A percentile compares a stretch with the other conserved stretches of the same genome.
These are phyloP conservation scores for Lasioglossum zephyrum DNA, from an alignment of 2,888 invertebrate genomes.

Conservation along the genomic window DNA sequence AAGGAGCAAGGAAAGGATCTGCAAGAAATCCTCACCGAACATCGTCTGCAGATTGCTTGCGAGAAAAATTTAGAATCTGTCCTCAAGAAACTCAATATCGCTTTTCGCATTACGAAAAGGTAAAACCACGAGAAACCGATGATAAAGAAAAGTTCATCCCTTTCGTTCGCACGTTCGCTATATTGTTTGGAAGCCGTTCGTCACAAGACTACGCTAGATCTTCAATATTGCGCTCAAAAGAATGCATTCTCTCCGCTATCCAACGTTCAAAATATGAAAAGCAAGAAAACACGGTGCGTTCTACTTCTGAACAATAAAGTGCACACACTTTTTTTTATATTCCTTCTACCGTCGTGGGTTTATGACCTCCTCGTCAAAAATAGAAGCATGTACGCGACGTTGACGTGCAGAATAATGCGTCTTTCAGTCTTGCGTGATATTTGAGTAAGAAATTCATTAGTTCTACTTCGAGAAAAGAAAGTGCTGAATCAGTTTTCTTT, in stretches of 20 bases:
- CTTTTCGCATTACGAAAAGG: slow-evolving; percentile 92
- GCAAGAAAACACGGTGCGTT: background rate
- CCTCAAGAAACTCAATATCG: slow-evolving; percentile 88
- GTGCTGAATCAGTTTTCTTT: background rate
- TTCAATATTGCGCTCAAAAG: background rate
- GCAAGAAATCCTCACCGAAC: slow-evolving; percentile 90
- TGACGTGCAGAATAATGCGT: background rate
- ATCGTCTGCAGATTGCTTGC: slow-evolving; percentile 92
- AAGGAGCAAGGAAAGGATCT: slow-evolving; percentile 93
- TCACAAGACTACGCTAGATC: background rate
- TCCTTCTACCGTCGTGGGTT: background rate
- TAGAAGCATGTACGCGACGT: background rate
- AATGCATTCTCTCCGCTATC: background rate
- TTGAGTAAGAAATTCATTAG: background rate
- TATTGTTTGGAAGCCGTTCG: background rate
- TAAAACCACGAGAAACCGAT: slow-evolving; percentile 76
- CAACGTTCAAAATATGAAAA: background rate
- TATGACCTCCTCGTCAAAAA: background rate
- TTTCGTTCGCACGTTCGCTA: background rate
- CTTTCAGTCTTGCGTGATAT: background rate
- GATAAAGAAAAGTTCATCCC: background rate
- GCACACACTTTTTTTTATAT: background rate
- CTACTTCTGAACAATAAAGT: background rate
- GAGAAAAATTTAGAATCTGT: slow-evolving; percentile 87
- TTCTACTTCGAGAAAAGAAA: background rate